These are phyloP conservation scores for Oryctes rhinoceros DNA, from an alignment of 1,140 invertebrate species.

Conservation along the genomic window DNA sequence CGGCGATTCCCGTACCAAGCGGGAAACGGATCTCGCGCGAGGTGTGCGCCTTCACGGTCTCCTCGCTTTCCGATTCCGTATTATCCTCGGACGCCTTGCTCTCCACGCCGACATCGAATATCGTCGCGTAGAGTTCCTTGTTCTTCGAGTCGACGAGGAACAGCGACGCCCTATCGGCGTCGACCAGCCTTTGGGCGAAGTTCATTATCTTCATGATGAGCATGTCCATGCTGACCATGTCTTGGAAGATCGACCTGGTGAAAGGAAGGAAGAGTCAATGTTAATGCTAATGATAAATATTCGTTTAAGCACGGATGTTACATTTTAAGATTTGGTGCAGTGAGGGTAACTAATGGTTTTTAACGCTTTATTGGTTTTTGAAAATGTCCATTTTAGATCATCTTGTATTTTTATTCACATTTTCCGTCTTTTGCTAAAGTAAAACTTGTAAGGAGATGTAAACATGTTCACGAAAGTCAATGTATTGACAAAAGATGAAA, in stretches of 20 bases:
- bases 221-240: constrained; percentile 84
- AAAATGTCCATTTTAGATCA: too few species aligned
- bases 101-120: constrained; percentile 76
- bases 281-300: not conserved
- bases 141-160: constrained; percentile 78
- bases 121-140: constrained; percentile 80
- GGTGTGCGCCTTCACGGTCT: constrained; percentile 53
- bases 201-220: constrained; percentile 86
- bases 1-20: constrained; percentile 67
- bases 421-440: too few species aligned
- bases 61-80: constrained; percentile 49
- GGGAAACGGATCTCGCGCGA: constrained; percentile 66
- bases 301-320: too few species aligned
- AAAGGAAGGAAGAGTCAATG: not conserved
- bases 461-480: too few species aligned
- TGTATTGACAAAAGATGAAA: too few species aligned
- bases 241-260: constrained; percentile 75
- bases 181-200: constrained; percentile 80
- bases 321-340: too few species aligned
- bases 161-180: constrained; percentile 81
- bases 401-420: too few species aligned
- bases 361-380: too few species aligned
- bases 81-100: constrained; percentile 46
- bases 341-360: too few species aligned
- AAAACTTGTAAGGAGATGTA: too few species aligned